phyloP scores from a whole-genome alignment of 64 coral and sea anemone species.

The Montipora foliosa region DNA sequence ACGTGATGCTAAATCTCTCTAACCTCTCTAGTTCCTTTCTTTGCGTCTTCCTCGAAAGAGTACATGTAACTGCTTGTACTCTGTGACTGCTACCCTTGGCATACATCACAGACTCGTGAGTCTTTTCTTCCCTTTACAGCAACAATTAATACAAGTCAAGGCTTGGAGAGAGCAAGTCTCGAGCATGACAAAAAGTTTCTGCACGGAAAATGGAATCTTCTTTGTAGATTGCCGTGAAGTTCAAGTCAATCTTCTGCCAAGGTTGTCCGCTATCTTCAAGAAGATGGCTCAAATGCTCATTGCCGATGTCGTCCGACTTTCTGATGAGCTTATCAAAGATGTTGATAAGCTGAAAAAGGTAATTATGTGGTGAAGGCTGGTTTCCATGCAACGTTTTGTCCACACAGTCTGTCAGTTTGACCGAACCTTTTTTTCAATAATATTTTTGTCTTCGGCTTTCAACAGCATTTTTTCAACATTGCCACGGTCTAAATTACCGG shows the following conservation, averaged over 20 bases:
- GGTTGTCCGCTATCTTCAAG: slow-evolving; percentile 80
- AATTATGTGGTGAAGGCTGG: background rate
- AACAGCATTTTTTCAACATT: no score
- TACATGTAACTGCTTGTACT: no score
- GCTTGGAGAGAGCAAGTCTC: slow-evolving; percentile 84
- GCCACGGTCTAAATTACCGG: no score
- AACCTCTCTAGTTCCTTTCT: no score
- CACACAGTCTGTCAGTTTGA: no score
- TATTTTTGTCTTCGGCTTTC: no score
- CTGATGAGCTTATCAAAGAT: slow-evolving; percentile 73
- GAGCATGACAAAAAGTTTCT: slow-evolving; percentile 84
- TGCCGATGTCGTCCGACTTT: slow-evolving; percentile 72
- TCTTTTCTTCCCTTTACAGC: slow-evolving; percentile 54
- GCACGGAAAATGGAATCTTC: slow-evolving; percentile 89
- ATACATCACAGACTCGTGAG: background rate
- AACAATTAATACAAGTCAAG: slow-evolving; percentile 85
- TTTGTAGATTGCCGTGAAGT: slow-evolving; percentile 82
- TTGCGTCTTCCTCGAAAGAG: no score
- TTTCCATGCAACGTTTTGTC: no score
- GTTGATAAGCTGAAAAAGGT: slow-evolving; percentile 76
- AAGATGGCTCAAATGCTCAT: slow-evolving; percentile 81
- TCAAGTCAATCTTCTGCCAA: slow-evolving; percentile 70
- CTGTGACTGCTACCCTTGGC: no score
- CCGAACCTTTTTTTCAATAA: no score
- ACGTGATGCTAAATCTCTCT: no score